A percentile compares a stretch with the other conserved stretches of the same genome.
Conservation (phyloP, 1,140 invertebrate species). For the Coptotermes formosanus region DNA sequence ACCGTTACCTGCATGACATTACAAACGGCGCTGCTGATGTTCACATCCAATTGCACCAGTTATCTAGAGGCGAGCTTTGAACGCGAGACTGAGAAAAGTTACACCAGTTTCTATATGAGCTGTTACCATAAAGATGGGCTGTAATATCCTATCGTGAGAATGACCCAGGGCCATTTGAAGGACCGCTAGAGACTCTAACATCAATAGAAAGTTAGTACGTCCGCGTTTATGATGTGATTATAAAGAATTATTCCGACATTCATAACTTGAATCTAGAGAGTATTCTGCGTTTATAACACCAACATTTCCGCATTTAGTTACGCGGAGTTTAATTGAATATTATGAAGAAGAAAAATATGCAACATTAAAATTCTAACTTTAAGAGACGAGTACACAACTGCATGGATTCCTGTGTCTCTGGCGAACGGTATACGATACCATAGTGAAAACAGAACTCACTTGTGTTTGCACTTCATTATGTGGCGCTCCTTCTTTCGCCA, state of each 20-base stretch:
- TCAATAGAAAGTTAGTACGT: background rate
- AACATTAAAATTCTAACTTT: background rate
- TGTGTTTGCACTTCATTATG: too few relatives aligned
- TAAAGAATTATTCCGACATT: conserved; percentile 3
- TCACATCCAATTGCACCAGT: background rate
- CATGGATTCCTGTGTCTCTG: too few relatives aligned
- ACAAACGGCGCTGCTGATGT: background rate
- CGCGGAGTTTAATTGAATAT: background rate
- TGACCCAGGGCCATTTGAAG: background rate
- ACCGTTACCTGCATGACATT: background rate
- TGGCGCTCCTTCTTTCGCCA: too few relatives aligned
- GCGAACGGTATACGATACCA: too few relatives aligned
- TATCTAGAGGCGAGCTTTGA: background rate
- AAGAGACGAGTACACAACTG: too few relatives aligned
- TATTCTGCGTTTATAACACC: background rate
- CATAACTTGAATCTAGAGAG: background rate
- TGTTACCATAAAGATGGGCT: conserved; percentile 10
- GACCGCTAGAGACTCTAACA: background rate
- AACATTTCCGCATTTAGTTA: background rate
- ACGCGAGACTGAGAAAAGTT: background rate
- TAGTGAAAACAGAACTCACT: too few relatives aligned
- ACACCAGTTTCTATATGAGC: background rate
- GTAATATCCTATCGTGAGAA: background rate
- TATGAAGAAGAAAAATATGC: background rate
- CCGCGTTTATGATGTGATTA: background rate